Evolutionary conservation across 2,888 invertebrate genomes (phyloP), one percentile per base, ranked within the genome.

Genomic region (Lycocerus yunnanus): DNA sequence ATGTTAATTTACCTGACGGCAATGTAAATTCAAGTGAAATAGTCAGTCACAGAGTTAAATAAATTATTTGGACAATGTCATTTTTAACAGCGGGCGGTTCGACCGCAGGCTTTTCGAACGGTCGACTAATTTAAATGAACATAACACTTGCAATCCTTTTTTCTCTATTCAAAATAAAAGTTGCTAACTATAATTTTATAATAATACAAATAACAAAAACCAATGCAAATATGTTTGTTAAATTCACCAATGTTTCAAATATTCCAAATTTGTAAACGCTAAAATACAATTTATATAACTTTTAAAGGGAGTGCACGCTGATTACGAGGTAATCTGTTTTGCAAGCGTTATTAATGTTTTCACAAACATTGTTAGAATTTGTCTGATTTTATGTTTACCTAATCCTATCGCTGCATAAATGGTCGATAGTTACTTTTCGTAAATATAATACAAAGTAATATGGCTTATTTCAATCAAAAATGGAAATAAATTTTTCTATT

Each of bases 261-360:
- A 43, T 43, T 43, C n/a, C n/a, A 43, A 43, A 43, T 43, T n/a
- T 43, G 43, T 43, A 43, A 43, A 43, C n/a, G n/a, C n/a, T 43
- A 43, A 43, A 43, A 43, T 43, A n/a, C 43, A 43, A 43, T 43
- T 43, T 43, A 43, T 43, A 43, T 43, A 43, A 43, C 43, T 43
- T 43, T 43, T n/a, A 43, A 43, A 43, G 13, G 43, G 43, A 58
- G 72, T 21, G 15, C 24, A 63, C 59, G 27, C 27, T 14, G 27
- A 72, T 69, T 67, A 43, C 66, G 69, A 14, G 66, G 21, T 75
- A 79, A 79, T 79, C 78, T 76, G 72, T 74, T 68, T 76, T 68
- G 71, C 72, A 71, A 72, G 74, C 68, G 74, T 76, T 78, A 78
- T 78, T 79, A 79, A 76, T 74, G 77, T 75, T 78, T 77, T 77